A percentile compares a stretch with the other conserved stretches of the same genome.
Evolutionary conservation across 92 coral and sea anemone species (phyloP).

Genomic region (Galaxea fascicularis): DNA sequence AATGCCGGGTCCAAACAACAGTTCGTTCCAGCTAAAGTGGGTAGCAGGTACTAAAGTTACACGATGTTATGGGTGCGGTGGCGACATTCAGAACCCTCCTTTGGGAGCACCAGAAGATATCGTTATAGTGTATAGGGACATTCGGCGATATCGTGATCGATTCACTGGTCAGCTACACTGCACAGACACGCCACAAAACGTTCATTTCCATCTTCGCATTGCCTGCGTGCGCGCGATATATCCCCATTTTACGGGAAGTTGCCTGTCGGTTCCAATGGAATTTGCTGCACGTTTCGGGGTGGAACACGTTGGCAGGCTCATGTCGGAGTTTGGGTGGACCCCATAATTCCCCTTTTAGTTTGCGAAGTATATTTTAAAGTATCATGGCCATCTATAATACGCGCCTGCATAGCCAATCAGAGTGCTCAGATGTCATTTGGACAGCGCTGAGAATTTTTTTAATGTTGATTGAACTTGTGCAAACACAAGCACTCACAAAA

Average conservation of each 20-base stretch:
- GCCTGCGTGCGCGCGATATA: constrained; percentile 43
- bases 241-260: constrained; percentile 45
- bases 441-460: no score
- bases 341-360: constrained; percentile 18
- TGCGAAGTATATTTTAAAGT: no score
- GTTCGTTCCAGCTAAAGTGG: constrained; percentile 22
- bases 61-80: constrained; percentile 54
- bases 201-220: constrained; percentile 55
- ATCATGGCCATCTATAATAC: no score
- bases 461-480: no score
- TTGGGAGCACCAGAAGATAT: constrained; percentile 27
- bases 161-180: constrained; percentile 19
- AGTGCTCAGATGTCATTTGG: no score
- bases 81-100: constrained; percentile 46
- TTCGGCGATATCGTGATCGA: constrained; percentile 41
- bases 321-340: constrained; percentile 57
- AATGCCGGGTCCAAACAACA: not conserved
- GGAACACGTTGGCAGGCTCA: constrained; percentile 21
- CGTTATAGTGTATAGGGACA: constrained; percentile 32
- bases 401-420: no score
- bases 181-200: constrained; percentile 17
- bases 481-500: no score
- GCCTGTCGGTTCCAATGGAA: constrained; percentile 42
- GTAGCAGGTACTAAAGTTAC: constrained; percentile 39
- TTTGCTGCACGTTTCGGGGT: constrained; percentile 20